Evolutionary conservation across 1,140 invertebrate genomes (phyloP).

Genomic region (Penaeus japonicus): DNA sequence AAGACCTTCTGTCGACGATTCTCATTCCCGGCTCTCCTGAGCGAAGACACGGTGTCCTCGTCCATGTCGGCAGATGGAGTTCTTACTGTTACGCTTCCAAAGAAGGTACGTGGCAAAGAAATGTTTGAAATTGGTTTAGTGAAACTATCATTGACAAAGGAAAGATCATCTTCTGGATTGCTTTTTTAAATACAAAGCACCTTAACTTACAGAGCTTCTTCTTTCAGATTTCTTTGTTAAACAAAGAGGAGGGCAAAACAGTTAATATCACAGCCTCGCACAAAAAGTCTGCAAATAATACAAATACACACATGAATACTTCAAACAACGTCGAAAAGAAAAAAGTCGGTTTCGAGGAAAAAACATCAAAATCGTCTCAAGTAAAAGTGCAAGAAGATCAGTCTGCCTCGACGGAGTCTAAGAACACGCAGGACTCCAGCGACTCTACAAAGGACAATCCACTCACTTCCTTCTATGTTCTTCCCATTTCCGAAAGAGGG

Average conservation of each 20-base stretch:
- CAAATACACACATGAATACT: neutral
- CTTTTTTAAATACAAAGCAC: no score
- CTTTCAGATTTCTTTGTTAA: neutral
- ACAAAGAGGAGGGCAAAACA: neutral
- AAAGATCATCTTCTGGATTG: no score
- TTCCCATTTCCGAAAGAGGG: conserved; percentile 11
- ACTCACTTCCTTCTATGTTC: no score
- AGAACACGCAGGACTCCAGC: no score
- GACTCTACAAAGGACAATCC: no score
- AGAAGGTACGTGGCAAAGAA: conserved; percentile 25
- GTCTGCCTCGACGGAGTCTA: no score
- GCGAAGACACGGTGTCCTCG: conserved; percentile 38
- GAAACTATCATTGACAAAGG: no score
- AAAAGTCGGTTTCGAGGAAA: no score
- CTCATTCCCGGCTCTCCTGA: conserved; percentile 48
- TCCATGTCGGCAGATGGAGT: conserved; percentile 54
- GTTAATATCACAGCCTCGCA: neutral
- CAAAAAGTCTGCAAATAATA: neutral
- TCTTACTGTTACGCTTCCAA: conserved; percentile 50
- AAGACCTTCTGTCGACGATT: conserved; percentile 49
- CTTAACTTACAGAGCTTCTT: no score
- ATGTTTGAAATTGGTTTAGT: no score
- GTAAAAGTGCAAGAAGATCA: neutral
- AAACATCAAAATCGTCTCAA: neutral
- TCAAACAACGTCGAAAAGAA: neutral